Percentiles rank a stretch among this genome's conserved stretches.
phyloP scores from a whole-genome alignment of 2,888 invertebrate genomes.

The Patella caerulea region DNA sequence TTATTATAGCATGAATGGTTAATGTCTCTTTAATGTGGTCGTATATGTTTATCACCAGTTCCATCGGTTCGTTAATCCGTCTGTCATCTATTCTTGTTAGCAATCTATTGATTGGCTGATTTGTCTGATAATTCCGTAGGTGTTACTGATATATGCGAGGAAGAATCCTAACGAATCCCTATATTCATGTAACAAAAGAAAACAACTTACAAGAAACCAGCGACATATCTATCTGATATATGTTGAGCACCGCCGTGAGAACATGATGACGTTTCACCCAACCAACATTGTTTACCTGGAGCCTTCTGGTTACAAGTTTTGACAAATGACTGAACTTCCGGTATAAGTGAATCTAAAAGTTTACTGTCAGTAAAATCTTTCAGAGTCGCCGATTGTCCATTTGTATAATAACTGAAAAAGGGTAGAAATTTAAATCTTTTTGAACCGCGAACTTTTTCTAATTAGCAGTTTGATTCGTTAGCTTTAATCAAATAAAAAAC shows the following conservation, averaged over 20 bases:
- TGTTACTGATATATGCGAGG: too few species aligned
- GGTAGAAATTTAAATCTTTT: too few species aligned
- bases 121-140: too few species aligned
- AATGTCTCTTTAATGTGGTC: too few species aligned
- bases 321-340: constrained; percentile 34
- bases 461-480: too few species aligned
- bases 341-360: constrained; percentile 77
- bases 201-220: background rate
- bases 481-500: too few species aligned
- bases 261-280: background rate
- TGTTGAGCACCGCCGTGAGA: background rate
- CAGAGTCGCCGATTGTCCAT: constrained; percentile 77
- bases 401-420: constrained; percentile 70
- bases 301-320: background rate
- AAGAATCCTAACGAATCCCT: too few species aligned
- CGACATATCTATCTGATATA: background rate
- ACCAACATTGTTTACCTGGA: background rate
- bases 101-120: too few species aligned
- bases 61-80: constrained; percentile 74
- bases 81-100: constrained; percentile 77
- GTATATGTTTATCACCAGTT: constrained; percentile 22
- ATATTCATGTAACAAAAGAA: too few species aligned
- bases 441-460: constrained; percentile 41
- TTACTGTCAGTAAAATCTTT: constrained; percentile 79
- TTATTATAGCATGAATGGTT: constrained; percentile 62